Evolutionary conservation across 2,113 vertebrate species (phyloP).

Genomic region (Leptobrachium leishanense): DNA sequence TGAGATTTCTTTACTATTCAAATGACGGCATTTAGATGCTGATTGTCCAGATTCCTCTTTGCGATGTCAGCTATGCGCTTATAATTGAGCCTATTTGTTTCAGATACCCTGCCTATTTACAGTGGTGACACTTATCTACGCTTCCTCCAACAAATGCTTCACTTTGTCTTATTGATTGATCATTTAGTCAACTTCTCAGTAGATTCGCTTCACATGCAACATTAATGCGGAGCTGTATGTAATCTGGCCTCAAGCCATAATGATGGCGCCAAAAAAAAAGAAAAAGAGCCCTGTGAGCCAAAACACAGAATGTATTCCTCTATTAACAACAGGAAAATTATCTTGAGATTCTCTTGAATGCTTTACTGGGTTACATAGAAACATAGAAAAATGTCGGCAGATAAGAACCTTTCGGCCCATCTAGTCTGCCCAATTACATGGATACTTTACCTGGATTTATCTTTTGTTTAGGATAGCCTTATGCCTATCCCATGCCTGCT

Average conservation of each 20-base stretch:
- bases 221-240: background rate
- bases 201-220: conserved; percentile 7
- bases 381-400: too few species aligned
- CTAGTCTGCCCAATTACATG: too few species aligned
- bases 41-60: background rate
- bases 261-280: background rate
- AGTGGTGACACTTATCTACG: background rate
- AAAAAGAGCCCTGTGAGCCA: too few species aligned
- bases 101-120: background rate
- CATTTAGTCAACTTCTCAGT: background rate
- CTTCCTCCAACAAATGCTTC: background rate
- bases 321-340: too few species aligned
- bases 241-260: background rate
- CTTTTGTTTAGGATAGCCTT: too few species aligned
- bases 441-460: too few species aligned
- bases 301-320: too few species aligned
- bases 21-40: background rate
- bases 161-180: conserved; percentile 7
- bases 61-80: background rate
- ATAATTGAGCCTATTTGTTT: background rate
- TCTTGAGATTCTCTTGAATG: too few species aligned
- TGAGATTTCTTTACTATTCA: too few species aligned
- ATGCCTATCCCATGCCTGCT: too few species aligned
- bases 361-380: too few species aligned
- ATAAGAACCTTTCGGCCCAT: too few species aligned